Percentiles rank a stretch among this genome's conserved stretches.
Evolutionary conservation across 2,888 invertebrate species (phyloP).

Genomic region (Pegoplata infirma): DNA sequence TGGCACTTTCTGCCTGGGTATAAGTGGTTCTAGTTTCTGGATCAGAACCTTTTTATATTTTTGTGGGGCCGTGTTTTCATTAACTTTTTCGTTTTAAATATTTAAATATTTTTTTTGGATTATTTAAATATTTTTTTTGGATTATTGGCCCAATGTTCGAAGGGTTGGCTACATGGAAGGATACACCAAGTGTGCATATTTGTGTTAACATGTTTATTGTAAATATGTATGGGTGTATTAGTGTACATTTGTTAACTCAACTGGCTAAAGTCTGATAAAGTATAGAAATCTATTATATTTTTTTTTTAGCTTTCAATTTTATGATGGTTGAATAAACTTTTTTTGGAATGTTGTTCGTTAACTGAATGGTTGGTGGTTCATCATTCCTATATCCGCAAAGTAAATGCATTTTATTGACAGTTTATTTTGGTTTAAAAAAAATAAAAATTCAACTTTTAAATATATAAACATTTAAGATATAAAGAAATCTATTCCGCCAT

Average conservation of each 20-base stretch:
- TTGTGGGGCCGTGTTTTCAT: too few species aligned
- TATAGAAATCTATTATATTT: conserved; percentile 38
- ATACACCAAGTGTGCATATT: conserved; percentile 9
- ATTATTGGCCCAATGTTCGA: not conserved
- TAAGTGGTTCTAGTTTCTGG: too few species aligned
- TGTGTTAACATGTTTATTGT: not conserved
- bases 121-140: too few species aligned
- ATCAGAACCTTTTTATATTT: too few species aligned
- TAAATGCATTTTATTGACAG: conserved; percentile 57
- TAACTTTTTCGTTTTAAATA: too few species aligned
- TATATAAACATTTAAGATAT: too few species aligned
- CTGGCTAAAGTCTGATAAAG: conserved; percentile 56
- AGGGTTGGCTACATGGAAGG: not conserved
- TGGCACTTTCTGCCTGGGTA: too few species aligned
- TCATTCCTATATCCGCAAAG: conserved; percentile 3
- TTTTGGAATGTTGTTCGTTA: conserved; percentile 6
- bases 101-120: too few species aligned
- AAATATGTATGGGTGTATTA: not conserved
- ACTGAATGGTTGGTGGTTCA: conserved; percentile 25
- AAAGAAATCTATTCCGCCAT: too few species aligned
- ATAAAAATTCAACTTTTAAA: not conserved
- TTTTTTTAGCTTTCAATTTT: conserved; percentile 40
- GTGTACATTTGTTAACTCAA: conserved; percentile 46
- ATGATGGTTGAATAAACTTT: conserved; percentile 63
- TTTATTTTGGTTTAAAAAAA: conserved; percentile 49